Evolutionary conservation across 2,888 invertebrate genomes (phyloP), one percentile per base, ranked within the genome.

Genomic region (Apotomis betuletana): DNA sequence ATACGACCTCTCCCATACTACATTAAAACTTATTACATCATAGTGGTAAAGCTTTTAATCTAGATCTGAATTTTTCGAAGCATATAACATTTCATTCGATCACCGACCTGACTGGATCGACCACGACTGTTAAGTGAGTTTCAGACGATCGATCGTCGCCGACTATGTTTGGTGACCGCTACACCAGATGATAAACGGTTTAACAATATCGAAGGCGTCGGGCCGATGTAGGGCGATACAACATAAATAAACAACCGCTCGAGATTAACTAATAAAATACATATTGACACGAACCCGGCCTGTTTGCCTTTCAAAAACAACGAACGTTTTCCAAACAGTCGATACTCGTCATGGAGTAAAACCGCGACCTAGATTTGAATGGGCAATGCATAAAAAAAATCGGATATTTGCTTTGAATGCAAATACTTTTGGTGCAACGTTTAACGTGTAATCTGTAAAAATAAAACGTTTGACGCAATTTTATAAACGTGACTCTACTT

Each of bases 211-310:
- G 63, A 54, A 68, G 72, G 67, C 61, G 52, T 67, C 61, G 15
- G 44, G 52, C 36, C 67, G 72, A 63, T 59, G 44, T 52, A 46
- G 52, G 46, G 64, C 13, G 62, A 51, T 52, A 52, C 41, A 59
- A 46, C 67, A 9, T 58, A 67, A 51, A 72, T 59, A 72, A 68
- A 72, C 72, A 68, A 58, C 57, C 49, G 58, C 5, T 54, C 68
- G 67, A 59, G 68, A 68, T 68, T 68, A 68, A 72, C 72, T 68
- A 72, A 72, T 68, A 72, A 72, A 71, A 71, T 71, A 71, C 61
- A 72, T 68, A 72, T 72, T 72, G 72, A 63, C 68, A 68, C 38
- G 57, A n/a, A 67, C 61, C 15, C 49, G 60, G 65, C 41, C 67
- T 52, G 71, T 71, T 62, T 61, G 57, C 49, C 27, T 62, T 61